Evolutionary conservation across 1,140 invertebrate genomes (phyloP).

Genomic region (Nebria ingens): DNA sequence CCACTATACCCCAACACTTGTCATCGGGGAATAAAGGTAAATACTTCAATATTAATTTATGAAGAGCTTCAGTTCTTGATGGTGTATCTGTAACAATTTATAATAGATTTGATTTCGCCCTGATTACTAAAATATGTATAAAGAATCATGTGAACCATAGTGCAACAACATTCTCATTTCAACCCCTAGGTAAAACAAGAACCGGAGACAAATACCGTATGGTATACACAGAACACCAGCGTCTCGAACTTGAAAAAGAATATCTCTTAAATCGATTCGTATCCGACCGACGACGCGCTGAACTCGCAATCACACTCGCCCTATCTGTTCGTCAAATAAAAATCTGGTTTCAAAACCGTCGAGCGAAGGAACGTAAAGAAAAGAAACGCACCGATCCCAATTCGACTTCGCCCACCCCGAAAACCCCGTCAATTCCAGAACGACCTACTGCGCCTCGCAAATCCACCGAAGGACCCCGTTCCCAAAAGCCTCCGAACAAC

Average conservation of each 20-base stretch:
- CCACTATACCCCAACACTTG: too few relatives aligned
- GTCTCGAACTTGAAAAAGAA: conserved; percentile 19
- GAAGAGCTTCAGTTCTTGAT: too few relatives aligned
- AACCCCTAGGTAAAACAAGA: conserved; percentile 18
- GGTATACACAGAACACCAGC: conserved; percentile 22
- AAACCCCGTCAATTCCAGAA: background rate
- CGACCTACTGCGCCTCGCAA: background rate
- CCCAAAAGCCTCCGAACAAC: background rate
- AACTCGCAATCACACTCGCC: conserved; percentile 69
- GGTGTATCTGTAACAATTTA: too few relatives aligned
- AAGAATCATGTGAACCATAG: too few relatives aligned
- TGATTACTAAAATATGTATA: too few relatives aligned
- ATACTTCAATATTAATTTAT: background rate
- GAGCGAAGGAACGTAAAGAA: conserved; percentile 85
- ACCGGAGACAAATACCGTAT: conserved; percentile 23
- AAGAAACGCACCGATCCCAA: conserved; percentile 14
- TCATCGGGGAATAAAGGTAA: background rate
- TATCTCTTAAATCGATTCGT: background rate
- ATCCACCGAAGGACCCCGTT: background rate
- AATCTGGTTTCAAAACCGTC: conserved; percentile 77
- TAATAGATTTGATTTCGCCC: too few relatives aligned
- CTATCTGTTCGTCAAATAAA: conserved; percentile 89
- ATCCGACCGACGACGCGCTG: conserved; percentile 65
- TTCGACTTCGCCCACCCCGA: background rate
- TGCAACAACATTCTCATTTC: too few relatives aligned